Base-by-base conservation (phyloP, 2,113 vertebrate species). In the Isurus oxyrinchus region DNA sequence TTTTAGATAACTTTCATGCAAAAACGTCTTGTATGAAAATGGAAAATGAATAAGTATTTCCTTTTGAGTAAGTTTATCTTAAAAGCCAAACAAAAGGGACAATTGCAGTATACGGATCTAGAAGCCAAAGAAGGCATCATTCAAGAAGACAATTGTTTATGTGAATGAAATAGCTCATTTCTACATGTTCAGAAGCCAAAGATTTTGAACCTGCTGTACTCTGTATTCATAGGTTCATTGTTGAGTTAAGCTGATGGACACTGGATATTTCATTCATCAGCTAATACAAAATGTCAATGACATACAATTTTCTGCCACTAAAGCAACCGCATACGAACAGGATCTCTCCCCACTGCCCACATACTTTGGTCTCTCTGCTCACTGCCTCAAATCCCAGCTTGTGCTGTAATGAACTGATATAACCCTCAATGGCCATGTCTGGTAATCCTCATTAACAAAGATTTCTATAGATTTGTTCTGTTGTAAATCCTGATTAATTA, bases 361-460 rank as follows among this genome's bases (percentile, higher is more conserved):
- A 10, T 35, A 76, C 10, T 35, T 35, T 76, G 72, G 27, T 35
- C 27, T 5, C 44, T 40, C 81, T 94, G 96, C 96, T 97, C 97
- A 97, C 94, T 97, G 96, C 97, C 97, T 97, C 97, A 97, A 19
- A 72, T 67, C 59, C 69, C 27, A 35, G 31, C 96, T 81, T 76
- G 96, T 96, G 96, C 96, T 63, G 96, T 94, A 97, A 13, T 96
- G 96, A 96, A 97, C 96, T 88, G 66, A 55, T 96, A 94, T 97
- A 97, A 97, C 97, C 72, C 97, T n/a, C 44, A 95, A 94, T 63
- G 96, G 23, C 35, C 84, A 27, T 57, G 67, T 67, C n/a, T 23
- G 27, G 40, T 96, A 96, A 96, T 96, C 90, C 84, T 94, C 49
- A 90, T 96, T 96, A 97, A 69, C 81, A 93, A 96, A 81, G 57